These are phyloP conservation scores for Saccostrea glomerata DNA, from an alignment of 1,140 invertebrate genomes.

Conservation along the genomic window DNA sequence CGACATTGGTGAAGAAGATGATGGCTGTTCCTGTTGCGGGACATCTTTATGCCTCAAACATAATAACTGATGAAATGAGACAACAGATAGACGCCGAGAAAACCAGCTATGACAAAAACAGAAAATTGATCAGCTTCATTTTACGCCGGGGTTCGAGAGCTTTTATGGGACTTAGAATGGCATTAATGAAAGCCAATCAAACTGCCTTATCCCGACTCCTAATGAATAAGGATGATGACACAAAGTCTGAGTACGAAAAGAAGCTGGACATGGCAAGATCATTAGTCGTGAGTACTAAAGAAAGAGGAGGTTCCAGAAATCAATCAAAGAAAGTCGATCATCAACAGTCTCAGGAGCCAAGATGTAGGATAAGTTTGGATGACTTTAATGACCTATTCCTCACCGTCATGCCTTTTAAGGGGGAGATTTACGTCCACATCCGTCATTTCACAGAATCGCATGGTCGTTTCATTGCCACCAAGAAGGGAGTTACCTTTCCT, in stretches of 20 bases:
- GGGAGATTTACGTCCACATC: too few relatives aligned
- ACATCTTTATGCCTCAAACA: slow-evolving; percentile 25
- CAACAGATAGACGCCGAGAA: slow-evolving; percentile 20
- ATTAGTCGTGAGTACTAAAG: background rate
- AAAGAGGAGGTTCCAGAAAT: background rate
- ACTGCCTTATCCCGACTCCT: slow-evolving; percentile 25
- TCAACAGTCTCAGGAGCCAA: background rate
- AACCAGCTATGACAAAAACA: slow-evolving; percentile 39
- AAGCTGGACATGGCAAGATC: slow-evolving; percentile 1
- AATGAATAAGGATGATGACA: slow-evolving; percentile 1
- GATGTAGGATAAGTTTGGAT: too few relatives aligned
- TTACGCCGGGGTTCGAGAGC: slow-evolving; percentile 30
- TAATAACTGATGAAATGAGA: slow-evolving; percentile 40
- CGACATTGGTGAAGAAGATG: slow-evolving; percentile 43
- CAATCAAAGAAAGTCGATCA: background rate
- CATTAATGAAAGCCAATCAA: slow-evolving; percentile 43
- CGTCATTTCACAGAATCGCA: too few relatives aligned
- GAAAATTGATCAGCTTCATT: slow-evolving; percentile 40
- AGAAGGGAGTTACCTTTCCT: too few relatives aligned
- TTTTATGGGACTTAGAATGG: slow-evolving; percentile 39
- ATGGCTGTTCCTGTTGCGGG: slow-evolving; percentile 27
- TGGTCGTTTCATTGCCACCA: too few relatives aligned
- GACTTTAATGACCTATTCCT: too few relatives aligned
- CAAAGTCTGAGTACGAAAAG: slow-evolving; percentile 39
- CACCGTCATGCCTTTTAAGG: too few relatives aligned